phyloP scores from a whole-genome alignment of 2,113 vertebrate genomes.

The Xiphorhynchus elegans region DNA sequence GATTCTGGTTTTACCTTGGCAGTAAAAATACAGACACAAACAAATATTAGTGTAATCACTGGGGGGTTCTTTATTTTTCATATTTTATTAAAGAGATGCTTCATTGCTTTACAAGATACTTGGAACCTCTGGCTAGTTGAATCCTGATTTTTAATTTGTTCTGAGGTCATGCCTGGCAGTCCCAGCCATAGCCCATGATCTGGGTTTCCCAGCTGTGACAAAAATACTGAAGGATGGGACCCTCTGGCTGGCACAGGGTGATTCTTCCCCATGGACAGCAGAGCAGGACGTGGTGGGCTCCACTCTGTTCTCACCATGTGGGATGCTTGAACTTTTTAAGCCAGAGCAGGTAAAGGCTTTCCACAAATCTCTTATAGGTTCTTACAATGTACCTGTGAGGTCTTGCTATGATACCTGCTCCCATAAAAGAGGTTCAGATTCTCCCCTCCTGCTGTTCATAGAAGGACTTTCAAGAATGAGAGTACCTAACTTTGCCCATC shows the following conservation, averaged over 20 bases:
- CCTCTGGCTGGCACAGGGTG: not conserved
- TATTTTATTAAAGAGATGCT: not conserved
- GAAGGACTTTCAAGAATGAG: not conserved
- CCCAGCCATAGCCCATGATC: not conserved
- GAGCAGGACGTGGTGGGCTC: not conserved
- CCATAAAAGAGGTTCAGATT: not conserved
- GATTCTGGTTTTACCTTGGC: not conserved
- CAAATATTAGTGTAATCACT: not conserved
- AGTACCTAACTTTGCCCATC: not conserved
- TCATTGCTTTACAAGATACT: not conserved
- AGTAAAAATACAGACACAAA: not conserved
- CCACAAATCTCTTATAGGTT: not conserved
- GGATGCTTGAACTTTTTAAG: not conserved
- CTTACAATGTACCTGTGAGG: not conserved
- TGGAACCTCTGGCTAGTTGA: not conserved
- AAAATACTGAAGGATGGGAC: not conserved
- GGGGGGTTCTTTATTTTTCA: not conserved
- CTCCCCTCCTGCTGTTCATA: not conserved
- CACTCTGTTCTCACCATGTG: not conserved
- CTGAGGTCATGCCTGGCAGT: not conserved
- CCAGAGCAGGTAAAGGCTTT: not conserved
- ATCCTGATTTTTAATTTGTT: not conserved
- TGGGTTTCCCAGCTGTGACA: not conserved
- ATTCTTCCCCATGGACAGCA: rapidly evolving
- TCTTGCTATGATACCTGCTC: not conserved